Evolutionary conservation across 2,888 invertebrate species (phyloP), one percentile per base, ranked within the genome.

Genomic region (Nebria brevicollis): DNA sequence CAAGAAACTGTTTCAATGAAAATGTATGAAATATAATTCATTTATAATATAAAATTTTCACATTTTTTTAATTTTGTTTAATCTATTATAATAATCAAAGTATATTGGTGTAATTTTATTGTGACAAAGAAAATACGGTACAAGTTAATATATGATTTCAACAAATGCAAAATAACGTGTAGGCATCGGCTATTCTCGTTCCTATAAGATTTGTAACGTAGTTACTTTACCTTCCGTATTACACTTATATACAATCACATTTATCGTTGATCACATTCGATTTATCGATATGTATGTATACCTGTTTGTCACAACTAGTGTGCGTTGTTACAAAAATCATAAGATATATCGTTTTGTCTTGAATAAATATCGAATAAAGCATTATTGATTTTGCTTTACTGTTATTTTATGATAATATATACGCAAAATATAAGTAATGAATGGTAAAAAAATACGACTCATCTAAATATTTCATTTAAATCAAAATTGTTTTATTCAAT

Each of bases 321-420:
- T 77, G 77, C 66, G 77, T 68, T 20, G 77, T 20, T 41, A 42
- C 42, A 77, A 77, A 77, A 77, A 77, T 43, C 8, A 25, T 54
- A 54, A 77, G 42, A 68, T 68, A 77, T 77, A 77, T 77, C 68
- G 68, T 77, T 68, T 68, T 77, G 70, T 54, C 43, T 70, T 77
- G 77, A 77, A 77, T 77, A 77, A 77, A 77, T 77, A 54, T 77
- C 70, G 20, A 77, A 77, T 77, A 77, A 77, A 77, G 70, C 70
- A 70, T 68, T 54, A 13, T 54, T 54, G 54, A 54, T 54, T 54
- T 54, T 54, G 54, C 54, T 11, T 54, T 54, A 54, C 2, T 54
- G 54, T 54, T 54, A 54, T 54, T 54, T 54, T 54, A 54, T 54
- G 54, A 54, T 54, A 54, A 54, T 54, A 0, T 54, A 54, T 54